Evolutionary conservation across 1,140 invertebrate species (phyloP).

Genomic region (Pseudomyrmex dendroicus): DNA sequence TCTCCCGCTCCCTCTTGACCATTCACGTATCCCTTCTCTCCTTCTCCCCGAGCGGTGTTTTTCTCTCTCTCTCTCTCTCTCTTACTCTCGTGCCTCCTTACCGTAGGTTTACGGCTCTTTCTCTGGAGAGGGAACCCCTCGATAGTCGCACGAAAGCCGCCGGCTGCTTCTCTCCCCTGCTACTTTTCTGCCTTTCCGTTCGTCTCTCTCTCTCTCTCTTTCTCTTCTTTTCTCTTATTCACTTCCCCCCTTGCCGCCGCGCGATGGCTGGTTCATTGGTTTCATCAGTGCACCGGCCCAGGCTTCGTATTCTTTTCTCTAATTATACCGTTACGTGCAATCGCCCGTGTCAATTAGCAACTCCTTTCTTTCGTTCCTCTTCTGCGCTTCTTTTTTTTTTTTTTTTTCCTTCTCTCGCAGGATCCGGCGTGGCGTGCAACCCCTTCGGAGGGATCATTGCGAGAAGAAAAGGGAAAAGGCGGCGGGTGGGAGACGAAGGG

Average conservation of each 20-base stretch:
- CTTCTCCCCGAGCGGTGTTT: neutral
- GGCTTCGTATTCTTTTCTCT: constrained; percentile 77
- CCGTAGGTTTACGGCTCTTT: constrained; percentile 33
- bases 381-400: constrained; percentile 57
- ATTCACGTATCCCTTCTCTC: constrained; percentile 24
- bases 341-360: constrained; percentile 80
- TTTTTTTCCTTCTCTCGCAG: constrained; percentile 10
- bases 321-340: constrained; percentile 80
- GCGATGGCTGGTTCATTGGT: constrained; percentile 77
- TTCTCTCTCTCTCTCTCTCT: neutral
- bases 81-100: neutral
- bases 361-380: constrained; percentile 75
- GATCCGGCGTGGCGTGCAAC: constrained; percentile 54
- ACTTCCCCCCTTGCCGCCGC: constrained; percentile 41
- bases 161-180: constrained; percentile 68
- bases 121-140: constrained; percentile 68
- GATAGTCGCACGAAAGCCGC: constrained; percentile 67
- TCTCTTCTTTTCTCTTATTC: constrained; percentile 35
- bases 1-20: constrained; percentile 43
- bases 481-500: too few relatives aligned
- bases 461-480: constrained; percentile 16
- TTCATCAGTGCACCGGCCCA: constrained; percentile 76
- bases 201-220: constrained; percentile 12
- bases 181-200: constrained; percentile 68
- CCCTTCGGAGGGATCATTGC: constrained; percentile 46